These are phyloP conservation scores for Bombylius major DNA, from an alignment of 2,888 invertebrate genomes.

Conservation along the genomic window DNA sequence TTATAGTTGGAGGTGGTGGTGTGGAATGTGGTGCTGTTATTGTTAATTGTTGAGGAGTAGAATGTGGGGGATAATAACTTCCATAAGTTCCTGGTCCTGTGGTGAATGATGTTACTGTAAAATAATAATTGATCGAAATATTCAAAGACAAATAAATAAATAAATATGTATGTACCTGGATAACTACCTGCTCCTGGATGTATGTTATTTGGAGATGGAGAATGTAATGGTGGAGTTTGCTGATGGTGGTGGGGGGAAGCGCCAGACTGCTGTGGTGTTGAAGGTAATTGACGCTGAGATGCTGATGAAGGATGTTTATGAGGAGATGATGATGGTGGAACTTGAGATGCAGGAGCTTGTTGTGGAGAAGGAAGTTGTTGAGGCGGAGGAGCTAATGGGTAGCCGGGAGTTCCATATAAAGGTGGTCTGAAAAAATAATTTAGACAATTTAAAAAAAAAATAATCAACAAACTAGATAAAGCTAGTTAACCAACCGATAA, in stretches of 20 bases:
- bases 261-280: slow-evolving; percentile 5
- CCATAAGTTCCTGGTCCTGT: slow-evolving; percentile 14
- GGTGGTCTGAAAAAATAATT: slow-evolving; percentile 21
- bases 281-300: neutral
- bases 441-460: neutral
- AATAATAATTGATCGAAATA: neutral
- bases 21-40: slow-evolving; percentile 17
- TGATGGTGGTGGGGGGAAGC: neutral
- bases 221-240: slow-evolving; percentile 9
- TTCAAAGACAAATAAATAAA: neutral
- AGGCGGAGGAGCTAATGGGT: slow-evolving; percentile 23
- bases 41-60: slow-evolving; percentile 18
- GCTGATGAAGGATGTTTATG: neutral
- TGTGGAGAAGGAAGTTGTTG: slow-evolving; percentile 12
- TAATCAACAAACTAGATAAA: no score
- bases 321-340: neutral
- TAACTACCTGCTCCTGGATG: slow-evolving; percentile 7
- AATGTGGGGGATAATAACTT: slow-evolving; percentile 10
- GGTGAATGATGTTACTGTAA: slow-evolving; percentile 5
- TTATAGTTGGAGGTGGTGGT: slow-evolving; percentile 19
- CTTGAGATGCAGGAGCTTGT: slow-evolving; percentile 3
- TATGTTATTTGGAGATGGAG: slow-evolving; percentile 10
- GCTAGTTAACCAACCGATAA: slow-evolving; percentile 23
- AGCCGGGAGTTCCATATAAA: slow-evolving; percentile 32
- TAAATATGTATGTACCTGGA: neutral